Evolutionary conservation across 2,797 vertebrate genomes (phyloP).

Genomic region (Cossypha caffra): DNA sequence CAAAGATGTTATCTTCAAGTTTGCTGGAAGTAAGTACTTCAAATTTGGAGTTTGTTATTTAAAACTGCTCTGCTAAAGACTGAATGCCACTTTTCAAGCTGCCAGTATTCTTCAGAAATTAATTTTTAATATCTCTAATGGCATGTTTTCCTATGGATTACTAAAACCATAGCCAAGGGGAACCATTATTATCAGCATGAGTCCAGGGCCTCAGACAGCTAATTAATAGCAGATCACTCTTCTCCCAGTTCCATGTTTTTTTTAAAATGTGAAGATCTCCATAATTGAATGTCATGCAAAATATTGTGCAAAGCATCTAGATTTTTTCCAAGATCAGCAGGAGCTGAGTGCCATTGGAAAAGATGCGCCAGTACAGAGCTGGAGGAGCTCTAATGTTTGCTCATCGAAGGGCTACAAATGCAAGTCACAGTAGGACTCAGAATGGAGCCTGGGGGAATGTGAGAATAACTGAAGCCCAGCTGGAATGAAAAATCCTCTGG

Average conservation of each 20-base stretch:
- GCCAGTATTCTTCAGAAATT: background rate
- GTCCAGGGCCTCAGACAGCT: background rate
- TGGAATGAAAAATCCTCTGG: slow-evolving; percentile 41
- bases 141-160: slow-evolving; percentile 9
- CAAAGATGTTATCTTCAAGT: background rate
- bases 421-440: slow-evolving; percentile 46
- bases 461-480: slow-evolving; percentile 23
- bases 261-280: slow-evolving; percentile 12
- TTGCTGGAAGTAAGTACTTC: background rate
- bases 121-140: background rate
- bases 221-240: slow-evolving; percentile 34
- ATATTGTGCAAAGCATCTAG: slow-evolving; percentile 8
- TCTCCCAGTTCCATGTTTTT: background rate
- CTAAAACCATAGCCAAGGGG: slow-evolving; percentile 1
- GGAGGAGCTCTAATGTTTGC: slow-evolving; percentile 27
- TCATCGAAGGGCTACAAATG: slow-evolving; percentile 24
- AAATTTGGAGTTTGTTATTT: background rate
- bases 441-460: slow-evolving; percentile 14
- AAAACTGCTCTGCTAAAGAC: background rate
- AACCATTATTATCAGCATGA: slow-evolving; percentile 15
- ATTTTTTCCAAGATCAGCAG: slow-evolving; percentile 10
- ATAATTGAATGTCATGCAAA: slow-evolving; percentile 36
- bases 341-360: background rate
- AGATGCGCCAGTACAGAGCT: background rate
- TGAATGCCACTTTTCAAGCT: background rate